A percentile compares a stretch with the other conserved stretches of the same genome.
Evolutionary conservation across 2,888 invertebrate species (phyloP).

Genomic region (Limnephilus lunatus): DNA sequence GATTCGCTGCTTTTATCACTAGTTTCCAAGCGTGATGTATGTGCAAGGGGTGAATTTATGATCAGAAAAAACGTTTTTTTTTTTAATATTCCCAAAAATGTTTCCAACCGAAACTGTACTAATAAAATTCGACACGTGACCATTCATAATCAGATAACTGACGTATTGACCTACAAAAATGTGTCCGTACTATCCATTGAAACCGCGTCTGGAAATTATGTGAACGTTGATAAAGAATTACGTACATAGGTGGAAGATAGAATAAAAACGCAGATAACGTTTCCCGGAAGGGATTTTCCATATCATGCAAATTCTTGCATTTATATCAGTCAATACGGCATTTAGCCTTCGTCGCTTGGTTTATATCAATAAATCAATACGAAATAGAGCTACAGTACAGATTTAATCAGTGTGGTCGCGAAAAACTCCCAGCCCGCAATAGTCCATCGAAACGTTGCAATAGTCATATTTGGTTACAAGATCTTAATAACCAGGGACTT

Average conservation of each 20-base stretch:
- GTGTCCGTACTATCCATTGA: neutral
- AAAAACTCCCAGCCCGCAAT: no score
- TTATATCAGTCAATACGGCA: neutral
- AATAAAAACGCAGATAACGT: neutral
- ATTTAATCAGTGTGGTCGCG: neutral
- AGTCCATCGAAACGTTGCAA: neutral
- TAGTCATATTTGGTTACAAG: neutral
- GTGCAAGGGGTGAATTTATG: neutral
- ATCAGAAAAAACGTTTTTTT: neutral
- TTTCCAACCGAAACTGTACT: neutral
- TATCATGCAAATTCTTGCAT: neutral
- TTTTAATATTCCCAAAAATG: neutral
- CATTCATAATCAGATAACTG: neutral
- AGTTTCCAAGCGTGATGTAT: neutral
- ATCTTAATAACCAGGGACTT: neutral
- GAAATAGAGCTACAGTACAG: neutral
- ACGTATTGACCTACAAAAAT: neutral
- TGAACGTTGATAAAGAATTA: neutral
- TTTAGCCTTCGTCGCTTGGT: neutral
- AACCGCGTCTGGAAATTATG: neutral
- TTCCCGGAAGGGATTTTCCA: constrained; percentile 2
- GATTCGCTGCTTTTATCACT: no score
- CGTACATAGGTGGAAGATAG: neutral
- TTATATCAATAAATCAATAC: constrained; percentile 2
- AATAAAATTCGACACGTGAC: neutral